Conservation (phyloP, 1,140 invertebrate genomes). For the Limonius californicus region DNA sequence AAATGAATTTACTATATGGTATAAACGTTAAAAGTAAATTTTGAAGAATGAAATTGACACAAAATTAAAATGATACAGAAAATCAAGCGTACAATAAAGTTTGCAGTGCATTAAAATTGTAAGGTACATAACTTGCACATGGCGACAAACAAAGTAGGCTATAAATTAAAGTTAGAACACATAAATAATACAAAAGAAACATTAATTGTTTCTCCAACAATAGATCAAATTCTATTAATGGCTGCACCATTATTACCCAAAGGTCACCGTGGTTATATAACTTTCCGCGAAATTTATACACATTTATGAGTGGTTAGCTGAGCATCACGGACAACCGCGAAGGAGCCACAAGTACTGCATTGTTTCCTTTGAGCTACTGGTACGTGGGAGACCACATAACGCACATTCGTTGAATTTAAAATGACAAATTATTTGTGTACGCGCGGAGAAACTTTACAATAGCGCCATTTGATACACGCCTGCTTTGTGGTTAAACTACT, state of each 20-base stretch:
- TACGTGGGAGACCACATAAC: conserved; percentile 9
- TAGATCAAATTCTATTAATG: no score
- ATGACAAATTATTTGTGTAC: conserved; percentile 7
- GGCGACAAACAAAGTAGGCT: not conserved
- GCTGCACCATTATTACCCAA: no score
- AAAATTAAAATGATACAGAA: no score
- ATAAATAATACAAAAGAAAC: no score
- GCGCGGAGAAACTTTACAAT: not conserved
- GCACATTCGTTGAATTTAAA: conserved; percentile 9
- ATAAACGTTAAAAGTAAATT: no score
- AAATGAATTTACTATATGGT: no score
- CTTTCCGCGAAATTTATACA: conserved; percentile 3
- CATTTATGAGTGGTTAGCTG: conserved; percentile 1
- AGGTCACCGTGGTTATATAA: not conserved
- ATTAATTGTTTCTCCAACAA: no score
- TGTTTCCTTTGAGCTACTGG: not conserved
- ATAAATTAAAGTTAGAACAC: not conserved
- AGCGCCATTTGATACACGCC: conserved; percentile 9
- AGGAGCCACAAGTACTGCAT: conserved; percentile 3
- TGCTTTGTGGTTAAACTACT: conserved; percentile 8
- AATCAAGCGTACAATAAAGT: no score
- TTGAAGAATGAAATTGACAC: no score
- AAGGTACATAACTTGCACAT: no score
- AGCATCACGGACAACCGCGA: conserved; percentile 2
- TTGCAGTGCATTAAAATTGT: no score